Evolutionary conservation across 2,797 vertebrate genomes (phyloP), one percentile per base, ranked within the genome.

Genomic region (Trematomus bernacchii): DNA sequence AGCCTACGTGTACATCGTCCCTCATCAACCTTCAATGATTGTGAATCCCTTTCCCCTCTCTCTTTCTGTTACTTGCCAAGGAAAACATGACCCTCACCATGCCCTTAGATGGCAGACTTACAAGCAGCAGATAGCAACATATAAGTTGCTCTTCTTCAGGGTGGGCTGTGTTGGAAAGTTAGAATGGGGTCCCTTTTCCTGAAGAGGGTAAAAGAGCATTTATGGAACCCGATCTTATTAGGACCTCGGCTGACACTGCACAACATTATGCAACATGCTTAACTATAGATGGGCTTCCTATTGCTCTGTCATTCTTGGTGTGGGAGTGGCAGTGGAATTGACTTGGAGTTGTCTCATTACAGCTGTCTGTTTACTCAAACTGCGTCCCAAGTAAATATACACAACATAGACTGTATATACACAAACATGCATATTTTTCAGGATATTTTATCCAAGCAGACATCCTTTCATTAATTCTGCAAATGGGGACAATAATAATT

Each of bases 251-350:
- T 82, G 76, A 84, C 63, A 42, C 55, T 47, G 62, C 71, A 33
- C 37, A 51, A 12, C 33, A 67, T 89, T 90, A 91, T 51, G 81
- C 84, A 92, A 87, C 73, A 23, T 63, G 44, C 48, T 75, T 42
- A 60, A 30, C 53, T 66, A 62, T 62, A 44, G 53, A 80, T 55
- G 46, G 53, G 66, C 59, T 89, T 7, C 76, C 74, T 71, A 4
- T 76, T 85, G 66, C 82, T 77, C 55, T 1, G 16, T 43, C 53
- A 66, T 42, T 70, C 27, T 55, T 1, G 8, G 53, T 66, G 33
- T 71, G 61, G 55, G 42, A 47, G 27, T 10, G 43, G 16, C 3
- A 30, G 27, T n/a, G 21, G 23, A 67, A 21, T 21, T 43, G 27
- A 67, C 44, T 13, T 46, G 42, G 43, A 73, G 40, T 27, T 46